Evolutionary conservation across 2,888 invertebrate species (phyloP).

Genomic region (Cataglyphis livida): DNA sequence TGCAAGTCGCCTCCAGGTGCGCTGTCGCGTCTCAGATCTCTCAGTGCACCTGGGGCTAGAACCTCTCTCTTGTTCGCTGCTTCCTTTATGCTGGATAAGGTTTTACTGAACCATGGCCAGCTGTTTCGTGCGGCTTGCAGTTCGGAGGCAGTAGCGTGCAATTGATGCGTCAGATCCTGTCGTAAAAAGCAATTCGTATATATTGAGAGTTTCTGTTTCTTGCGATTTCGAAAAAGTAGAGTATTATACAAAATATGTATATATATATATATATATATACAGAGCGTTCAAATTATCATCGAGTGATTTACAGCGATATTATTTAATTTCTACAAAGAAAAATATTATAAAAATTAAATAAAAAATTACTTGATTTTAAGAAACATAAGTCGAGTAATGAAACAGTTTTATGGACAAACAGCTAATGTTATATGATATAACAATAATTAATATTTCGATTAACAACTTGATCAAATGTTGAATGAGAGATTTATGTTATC

Average conservation of each 20-base stretch:
- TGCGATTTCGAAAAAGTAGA: not conserved
- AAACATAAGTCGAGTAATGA: not conserved
- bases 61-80: conserved; percentile 88
- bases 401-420: not conserved
- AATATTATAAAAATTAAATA: not conserved
- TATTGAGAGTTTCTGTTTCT: not conserved
- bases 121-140: conserved; percentile 90
- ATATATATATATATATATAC: too few species aligned
- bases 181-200: conserved; percentile 16
- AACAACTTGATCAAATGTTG: not conserved
- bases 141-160: conserved; percentile 93
- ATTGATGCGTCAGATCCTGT: conserved; percentile 95
- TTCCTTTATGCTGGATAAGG: conserved; percentile 92
- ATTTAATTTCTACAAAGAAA: not conserved
- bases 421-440: conserved; percentile 3
- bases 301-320: not conserved
- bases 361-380: not conserved
- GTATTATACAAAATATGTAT: not conserved
- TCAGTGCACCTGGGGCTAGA: conserved; percentile 78
- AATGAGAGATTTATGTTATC: not conserved
- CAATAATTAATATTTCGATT: not conserved
- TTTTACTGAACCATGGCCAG: conserved; percentile 98
- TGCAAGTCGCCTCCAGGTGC: conserved; percentile 84
- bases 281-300: not conserved
- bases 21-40: conserved; percentile 85